Evolutionary conservation across 2,797 vertebrate genomes (phyloP).

Genomic region (Eurystomus glaucurus): DNA sequence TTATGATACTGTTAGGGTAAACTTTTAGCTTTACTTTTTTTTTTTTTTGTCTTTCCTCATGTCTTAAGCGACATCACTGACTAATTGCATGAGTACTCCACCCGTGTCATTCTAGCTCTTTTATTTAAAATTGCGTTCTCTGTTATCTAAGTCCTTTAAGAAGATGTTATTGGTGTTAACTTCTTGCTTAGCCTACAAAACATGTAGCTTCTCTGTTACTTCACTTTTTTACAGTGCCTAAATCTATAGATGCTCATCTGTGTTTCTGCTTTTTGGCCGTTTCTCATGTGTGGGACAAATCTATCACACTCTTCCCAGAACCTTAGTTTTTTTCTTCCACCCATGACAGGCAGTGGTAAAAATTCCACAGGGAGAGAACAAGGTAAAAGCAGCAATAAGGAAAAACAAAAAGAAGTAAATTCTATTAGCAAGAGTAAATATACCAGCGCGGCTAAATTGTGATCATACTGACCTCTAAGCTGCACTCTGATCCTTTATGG

Average conservation of each 20-base stretch:
- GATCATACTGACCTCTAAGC: not conserved
- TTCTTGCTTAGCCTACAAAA: not conserved
- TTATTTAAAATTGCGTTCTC: not conserved
- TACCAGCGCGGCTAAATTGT: not conserved
- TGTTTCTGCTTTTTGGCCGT: not conserved
- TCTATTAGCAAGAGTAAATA: constrained; percentile 61
- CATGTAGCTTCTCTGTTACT: not conserved
- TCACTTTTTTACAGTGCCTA: not conserved
- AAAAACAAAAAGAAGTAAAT: constrained; percentile 11
- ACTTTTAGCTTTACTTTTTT: not conserved
- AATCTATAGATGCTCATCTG: not conserved
- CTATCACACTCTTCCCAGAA: not conserved
- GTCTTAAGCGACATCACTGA: not conserved
- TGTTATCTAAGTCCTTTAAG: not conserved
- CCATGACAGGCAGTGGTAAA: not conserved
- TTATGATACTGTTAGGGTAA: not conserved
- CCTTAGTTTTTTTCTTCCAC: not conserved
- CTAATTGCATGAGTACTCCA: not conserved
- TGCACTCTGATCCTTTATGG: constrained; percentile 36
- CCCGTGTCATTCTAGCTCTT: not conserved
- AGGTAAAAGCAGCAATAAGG: not conserved
- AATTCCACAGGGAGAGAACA: not conserved
- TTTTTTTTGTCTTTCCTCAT: not conserved
- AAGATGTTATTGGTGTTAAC: not conserved
- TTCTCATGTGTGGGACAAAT: not conserved